A percentile compares a stretch with the other conserved stretches of the same genome.
phyloP scores from a whole-genome alignment of 2,797 vertebrate genomes.

The Crypturellus tataupa region DNA sequence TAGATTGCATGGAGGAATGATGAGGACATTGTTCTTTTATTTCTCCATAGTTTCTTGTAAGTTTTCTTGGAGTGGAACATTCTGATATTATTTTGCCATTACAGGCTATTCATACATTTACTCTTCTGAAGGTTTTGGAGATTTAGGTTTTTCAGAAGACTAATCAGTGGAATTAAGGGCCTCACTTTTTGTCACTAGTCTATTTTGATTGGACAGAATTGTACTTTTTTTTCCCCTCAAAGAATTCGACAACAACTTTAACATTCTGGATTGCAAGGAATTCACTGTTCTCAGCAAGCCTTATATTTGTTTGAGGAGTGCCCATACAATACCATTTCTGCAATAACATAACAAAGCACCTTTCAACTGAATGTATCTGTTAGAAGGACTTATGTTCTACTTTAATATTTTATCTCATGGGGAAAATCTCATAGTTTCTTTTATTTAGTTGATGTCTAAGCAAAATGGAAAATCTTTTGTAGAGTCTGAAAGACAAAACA shows the following conservation, averaged over 20 bases:
- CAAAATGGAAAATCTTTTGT: not conserved
- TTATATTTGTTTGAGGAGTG: not conserved
- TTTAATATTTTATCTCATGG: not conserved
- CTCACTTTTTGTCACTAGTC: not conserved
- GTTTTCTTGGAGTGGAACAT: not conserved
- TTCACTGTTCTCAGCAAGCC: not conserved
- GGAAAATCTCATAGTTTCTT: not conserved
- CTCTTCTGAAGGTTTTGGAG: not conserved
- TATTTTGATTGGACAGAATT: not conserved
- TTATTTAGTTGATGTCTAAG: not conserved
- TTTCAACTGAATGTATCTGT: not conserved
- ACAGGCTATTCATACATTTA: not conserved
- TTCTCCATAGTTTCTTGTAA: not conserved
- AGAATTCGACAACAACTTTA: not conserved
- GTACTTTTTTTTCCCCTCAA: not conserved
- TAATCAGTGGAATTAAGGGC: fast-evolving
- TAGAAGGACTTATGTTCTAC: not conserved
- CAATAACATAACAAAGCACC: not conserved
- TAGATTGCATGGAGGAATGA: not conserved
- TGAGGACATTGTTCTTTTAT: not conserved
- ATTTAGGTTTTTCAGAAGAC: not conserved
- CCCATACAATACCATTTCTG: not conserved
- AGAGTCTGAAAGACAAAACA: not conserved
- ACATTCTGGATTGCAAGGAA: not conserved
- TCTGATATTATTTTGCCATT: not conserved